phyloP scores from a whole-genome alignment of 1,140 invertebrate genomes.

The Andricus grossulariae region DNA sequence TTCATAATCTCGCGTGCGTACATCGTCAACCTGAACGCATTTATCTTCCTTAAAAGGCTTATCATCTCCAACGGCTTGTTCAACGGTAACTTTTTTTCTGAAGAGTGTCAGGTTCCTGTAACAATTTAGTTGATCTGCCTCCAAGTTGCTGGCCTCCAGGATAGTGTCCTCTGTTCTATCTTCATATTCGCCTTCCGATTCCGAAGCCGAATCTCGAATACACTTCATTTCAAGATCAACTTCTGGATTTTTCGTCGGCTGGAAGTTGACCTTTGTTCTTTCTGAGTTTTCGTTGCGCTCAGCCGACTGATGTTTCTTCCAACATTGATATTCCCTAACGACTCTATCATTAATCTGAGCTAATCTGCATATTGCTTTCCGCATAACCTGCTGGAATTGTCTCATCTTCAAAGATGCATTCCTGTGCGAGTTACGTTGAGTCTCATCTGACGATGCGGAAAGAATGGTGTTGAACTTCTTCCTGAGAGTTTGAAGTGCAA shows the following conservation, averaged over 20 bases:
- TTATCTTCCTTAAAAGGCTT: slow-evolving; percentile 46
- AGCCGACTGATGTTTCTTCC: slow-evolving; percentile 43
- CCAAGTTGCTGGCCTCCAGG: neutral
- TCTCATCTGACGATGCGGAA: neutral
- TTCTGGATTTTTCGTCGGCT: slow-evolving; percentile 19
- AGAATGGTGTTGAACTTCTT: slow-evolving; percentile 33
- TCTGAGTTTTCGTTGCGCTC: slow-evolving; percentile 1
- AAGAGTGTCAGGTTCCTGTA: slow-evolving; percentile 53
- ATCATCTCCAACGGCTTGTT: slow-evolving; percentile 51
- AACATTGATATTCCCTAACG: slow-evolving; percentile 52
- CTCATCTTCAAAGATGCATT: slow-evolving; percentile 32
- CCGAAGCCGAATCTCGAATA: slow-evolving; percentile 63
- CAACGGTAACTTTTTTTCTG: slow-evolving; percentile 48
- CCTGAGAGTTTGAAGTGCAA: slow-evolving; percentile 30
- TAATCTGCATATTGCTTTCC: slow-evolving; percentile 53
- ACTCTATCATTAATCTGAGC: slow-evolving; percentile 61
- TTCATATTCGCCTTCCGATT: slow-evolving; percentile 45
- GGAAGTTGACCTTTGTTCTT: neutral
- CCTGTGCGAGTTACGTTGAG: neutral
- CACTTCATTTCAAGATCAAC: slow-evolving; percentile 69
- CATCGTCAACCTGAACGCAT: slow-evolving; percentile 60
- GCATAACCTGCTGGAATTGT: slow-evolving; percentile 53
- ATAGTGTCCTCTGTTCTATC: neutral
- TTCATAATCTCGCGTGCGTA: slow-evolving; percentile 63
- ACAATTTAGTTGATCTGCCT: slow-evolving; percentile 40